Percentiles rank a stretch among this genome's conserved stretches.
Evolutionary conservation across 2,797 vertebrate genomes (phyloP).

Genomic region (Heterohyrax brucei): DNA sequence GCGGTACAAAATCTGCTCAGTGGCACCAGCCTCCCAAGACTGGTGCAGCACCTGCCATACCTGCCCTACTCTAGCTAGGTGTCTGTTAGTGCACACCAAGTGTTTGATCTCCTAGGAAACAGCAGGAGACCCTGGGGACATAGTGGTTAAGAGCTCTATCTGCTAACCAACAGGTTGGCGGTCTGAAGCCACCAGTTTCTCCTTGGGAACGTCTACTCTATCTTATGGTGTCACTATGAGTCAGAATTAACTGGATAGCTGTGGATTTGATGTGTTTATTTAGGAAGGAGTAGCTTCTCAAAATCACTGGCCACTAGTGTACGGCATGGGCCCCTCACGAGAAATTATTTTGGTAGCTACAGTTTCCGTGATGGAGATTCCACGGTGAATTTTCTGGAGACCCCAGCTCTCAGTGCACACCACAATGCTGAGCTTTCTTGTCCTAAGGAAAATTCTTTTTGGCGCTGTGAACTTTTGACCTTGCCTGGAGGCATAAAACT

Average conservation of each 20-base stretch:
- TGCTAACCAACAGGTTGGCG: no score
- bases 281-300: conserved; percentile 31
- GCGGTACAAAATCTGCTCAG: no score
- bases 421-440: conserved; percentile 66
- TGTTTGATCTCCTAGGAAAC: conserved; percentile 35
- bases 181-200: no score
- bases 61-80: no score
- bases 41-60: no score
- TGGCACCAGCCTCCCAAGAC: no score
- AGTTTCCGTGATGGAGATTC: not conserved
- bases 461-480: conserved; percentile 44
- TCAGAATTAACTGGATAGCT: no score
- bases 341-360: conserved; percentile 55
- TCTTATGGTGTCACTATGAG: no score
- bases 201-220: no score
- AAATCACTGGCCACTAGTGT: not conserved
- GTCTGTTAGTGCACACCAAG: not conserved
- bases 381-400: conserved; percentile 26
- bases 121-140: not conserved
- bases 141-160: no score
- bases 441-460: conserved; percentile 43
- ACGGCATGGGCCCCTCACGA: not conserved
- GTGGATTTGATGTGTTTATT: no score
- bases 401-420: not conserved
- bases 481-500: not conserved